These are phyloP conservation scores for Nephrotoma appendiculata DNA, from an alignment of 2,888 invertebrate genomes.

Conservation along the genomic window DNA sequence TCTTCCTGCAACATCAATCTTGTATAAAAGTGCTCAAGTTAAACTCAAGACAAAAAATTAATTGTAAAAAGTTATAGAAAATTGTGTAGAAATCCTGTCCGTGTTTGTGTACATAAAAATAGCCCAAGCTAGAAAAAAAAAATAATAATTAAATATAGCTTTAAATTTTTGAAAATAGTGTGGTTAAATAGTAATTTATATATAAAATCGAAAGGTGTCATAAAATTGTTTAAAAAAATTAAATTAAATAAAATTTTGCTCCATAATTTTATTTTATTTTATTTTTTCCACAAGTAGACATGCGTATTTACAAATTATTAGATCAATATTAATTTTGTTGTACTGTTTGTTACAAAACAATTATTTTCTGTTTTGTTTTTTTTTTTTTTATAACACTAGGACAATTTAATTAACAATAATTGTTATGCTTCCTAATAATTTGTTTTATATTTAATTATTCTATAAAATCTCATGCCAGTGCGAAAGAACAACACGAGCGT, in stretches of 20 bases:
- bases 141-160: background rate
- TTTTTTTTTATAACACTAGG: background rate
- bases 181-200: background rate
- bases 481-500: background rate
- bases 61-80: background rate
- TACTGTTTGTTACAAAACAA: background rate
- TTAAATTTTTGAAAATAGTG: background rate
- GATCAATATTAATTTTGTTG: background rate
- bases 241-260: background rate
- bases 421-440: background rate
- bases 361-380: background rate
- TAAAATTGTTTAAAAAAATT: background rate
- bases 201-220: background rate
- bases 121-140: background rate
- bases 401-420: background rate
- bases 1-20: background rate
- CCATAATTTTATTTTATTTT: background rate
- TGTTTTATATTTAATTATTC: background rate
- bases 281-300: background rate
- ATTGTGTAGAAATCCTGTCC: background rate
- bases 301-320: background rate
- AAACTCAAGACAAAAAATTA: background rate
- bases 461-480: background rate
- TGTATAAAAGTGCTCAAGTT: background rate
- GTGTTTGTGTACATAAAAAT: background rate